phyloP scores from a whole-genome alignment of 2,888 invertebrate species.

The Hirudinaria manillensis region DNA sequence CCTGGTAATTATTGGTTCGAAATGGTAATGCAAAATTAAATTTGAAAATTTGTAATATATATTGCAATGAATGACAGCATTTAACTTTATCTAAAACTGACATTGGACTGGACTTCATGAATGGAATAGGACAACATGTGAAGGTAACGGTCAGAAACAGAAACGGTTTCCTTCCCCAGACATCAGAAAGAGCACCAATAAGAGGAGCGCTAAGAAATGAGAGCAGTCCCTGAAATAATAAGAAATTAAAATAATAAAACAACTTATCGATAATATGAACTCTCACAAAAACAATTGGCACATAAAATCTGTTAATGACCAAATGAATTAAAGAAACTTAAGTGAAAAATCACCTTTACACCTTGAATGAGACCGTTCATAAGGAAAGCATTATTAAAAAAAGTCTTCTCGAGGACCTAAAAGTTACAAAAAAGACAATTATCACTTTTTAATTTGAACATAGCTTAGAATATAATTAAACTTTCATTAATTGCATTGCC shows the following conservation, averaged over 20 bases:
- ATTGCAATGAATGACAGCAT: conserved; percentile 2
- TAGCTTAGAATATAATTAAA: neutral
- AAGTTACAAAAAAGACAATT: conserved; percentile 16
- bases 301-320: neutral
- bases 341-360: conserved; percentile 64
- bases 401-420: conserved; percentile 86
- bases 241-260: neutral
- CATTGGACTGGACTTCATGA: conserved; percentile 98
- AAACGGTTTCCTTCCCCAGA: conserved; percentile 82
- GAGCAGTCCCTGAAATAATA: conserved; percentile 68
- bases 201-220: conserved; percentile 95
- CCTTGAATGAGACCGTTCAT: conserved; percentile 99
- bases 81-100: conserved; percentile 42
- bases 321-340: too few species aligned
- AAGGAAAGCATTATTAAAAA: conserved; percentile 95
- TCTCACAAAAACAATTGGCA: neutral
- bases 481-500: too few species aligned
- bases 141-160: conserved; percentile 80
- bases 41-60: neutral
- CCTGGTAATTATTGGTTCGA: neutral
- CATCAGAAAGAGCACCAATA: conserved; percentile 92
- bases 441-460: neutral
- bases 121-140: conserved; percentile 95
- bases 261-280: neutral
- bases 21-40: neutral